Evolutionary conservation across 2,888 invertebrate species (phyloP).

Genomic region (Pseudococcus viburni): DNA sequence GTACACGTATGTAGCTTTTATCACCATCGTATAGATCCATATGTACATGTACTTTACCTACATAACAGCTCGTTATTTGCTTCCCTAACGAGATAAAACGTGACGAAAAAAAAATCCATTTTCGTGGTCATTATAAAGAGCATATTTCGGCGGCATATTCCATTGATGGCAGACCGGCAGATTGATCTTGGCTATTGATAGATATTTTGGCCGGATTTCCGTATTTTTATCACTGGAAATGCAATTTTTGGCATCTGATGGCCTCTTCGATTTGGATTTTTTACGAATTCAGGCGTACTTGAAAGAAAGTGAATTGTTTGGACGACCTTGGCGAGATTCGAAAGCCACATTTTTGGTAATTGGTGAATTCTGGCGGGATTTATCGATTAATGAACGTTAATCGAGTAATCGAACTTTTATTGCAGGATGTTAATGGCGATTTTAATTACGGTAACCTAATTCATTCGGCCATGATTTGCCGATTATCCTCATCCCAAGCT

Average conservation of each 20-base stretch:
- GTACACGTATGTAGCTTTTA: slow-evolving; percentile 4
- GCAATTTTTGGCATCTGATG: not conserved
- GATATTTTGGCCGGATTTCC: not conserved
- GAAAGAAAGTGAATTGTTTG: not conserved
- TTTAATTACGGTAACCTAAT: slow-evolving; percentile 18
- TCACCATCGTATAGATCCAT: not conserved
- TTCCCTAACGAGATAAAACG: not conserved
- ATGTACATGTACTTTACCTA: not conserved
- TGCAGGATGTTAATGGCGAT: slow-evolving; percentile 8
- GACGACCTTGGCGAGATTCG: not conserved
- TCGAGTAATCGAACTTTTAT: slow-evolving; percentile 2
- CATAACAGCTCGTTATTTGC: not conserved
- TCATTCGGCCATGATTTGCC: not conserved
- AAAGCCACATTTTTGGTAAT: not conserved
- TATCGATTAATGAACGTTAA: not conserved
- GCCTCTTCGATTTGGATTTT: not conserved
- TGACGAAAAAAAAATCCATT: slow-evolving; percentile 11
- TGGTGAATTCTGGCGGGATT: not conserved
- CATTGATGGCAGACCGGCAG: not conserved
- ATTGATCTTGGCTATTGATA: not conserved
- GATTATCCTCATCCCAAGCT: not conserved
- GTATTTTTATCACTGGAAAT: not conserved
- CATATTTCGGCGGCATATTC: not conserved
- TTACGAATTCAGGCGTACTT: not conserved
- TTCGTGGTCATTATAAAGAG: not conserved